phyloP scores from a whole-genome alignment of 2,888 invertebrate genomes.

The Meteorus colon region DNA sequence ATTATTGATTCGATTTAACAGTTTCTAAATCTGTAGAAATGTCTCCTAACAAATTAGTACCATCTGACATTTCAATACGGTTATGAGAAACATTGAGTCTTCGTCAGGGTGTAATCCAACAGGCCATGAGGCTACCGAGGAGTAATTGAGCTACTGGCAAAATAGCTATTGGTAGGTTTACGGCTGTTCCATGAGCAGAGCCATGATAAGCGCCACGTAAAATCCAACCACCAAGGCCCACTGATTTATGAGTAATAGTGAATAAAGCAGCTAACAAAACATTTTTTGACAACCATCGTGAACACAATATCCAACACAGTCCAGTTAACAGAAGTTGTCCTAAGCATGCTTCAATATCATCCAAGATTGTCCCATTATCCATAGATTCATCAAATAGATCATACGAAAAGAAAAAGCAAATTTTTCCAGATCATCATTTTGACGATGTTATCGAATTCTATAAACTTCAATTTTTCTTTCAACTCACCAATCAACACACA shows the following conservation, averaged over 20 bases:
- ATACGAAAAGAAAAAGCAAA: no score
- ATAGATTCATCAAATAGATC: no score
- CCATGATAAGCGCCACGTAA: constrained; percentile 69
- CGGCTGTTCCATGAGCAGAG: constrained; percentile 64
- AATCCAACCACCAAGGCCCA: constrained; percentile 69
- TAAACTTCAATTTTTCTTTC: neutral
- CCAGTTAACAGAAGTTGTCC: constrained; percentile 66
- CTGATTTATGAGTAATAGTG: constrained; percentile 69
- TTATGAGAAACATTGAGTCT: neutral
- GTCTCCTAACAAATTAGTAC: neutral
- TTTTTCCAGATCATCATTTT: neutral
- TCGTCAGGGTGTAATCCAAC: constrained; percentile 64
- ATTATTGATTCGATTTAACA: neutral
- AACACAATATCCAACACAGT: constrained; percentile 68
- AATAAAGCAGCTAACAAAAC: constrained; percentile 66
- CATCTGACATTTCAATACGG: neutral
- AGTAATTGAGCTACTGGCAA: constrained; percentile 69
- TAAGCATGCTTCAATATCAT: constrained; percentile 62
- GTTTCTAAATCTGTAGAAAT: neutral
- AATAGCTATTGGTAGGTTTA: constrained; percentile 68
- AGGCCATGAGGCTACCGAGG: constrained; percentile 67
- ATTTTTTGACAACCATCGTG: constrained; percentile 66
- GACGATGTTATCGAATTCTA: neutral
- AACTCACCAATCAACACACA: constrained; percentile 67
- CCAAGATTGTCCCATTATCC: neutral